Base-by-base conservation (phyloP, 2,888 invertebrate species). In the Hypomecis atomaria region DNA sequence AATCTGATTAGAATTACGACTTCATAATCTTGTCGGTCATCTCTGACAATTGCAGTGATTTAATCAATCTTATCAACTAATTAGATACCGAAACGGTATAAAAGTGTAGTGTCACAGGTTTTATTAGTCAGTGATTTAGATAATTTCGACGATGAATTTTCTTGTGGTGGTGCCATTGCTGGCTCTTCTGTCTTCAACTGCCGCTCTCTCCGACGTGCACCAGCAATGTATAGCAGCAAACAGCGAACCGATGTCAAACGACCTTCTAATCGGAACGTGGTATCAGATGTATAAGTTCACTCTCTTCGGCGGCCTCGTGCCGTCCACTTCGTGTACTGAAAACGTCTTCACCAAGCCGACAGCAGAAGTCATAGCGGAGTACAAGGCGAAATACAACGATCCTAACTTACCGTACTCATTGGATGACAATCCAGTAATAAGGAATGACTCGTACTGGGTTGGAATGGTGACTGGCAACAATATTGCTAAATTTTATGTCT, bases 191-290 rank as follows among this genome's bases (percentile, higher is more conserved):
- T 45, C 43, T n/a, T 55, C 57, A 11, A 40, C 40, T 10, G 10
- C 50, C 0, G 59, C 57, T 34, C 43, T 67, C 6, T 54, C 62
- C 5, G 62, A 65, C 6, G 62, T 65, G 6, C 34, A 65, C 37
- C 8, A 54, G 45, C 43, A 62, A 43, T 68, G 68, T 43, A 62
- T 68, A 0, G 34, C 36, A 0, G 48, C 56, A 1, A 63, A 69
- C 53, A 66, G 34, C 11, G 66, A 66, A 48, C n/a, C 33, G 1
- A 33, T 50, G 4, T 66, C 66, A n/a, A 69, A 66, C 56, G 63
- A 69, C 42, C 36, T 65, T 7, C 38, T 69, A 23, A 7, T 69
- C 38, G 68, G 68, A 3, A 55, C 65, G 5, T 69, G 68, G 68
- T 69, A 59, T n/a, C 36, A 43, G 50, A 53, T 69, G 36, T 66